Evolutionary conservation across 2,797 vertebrate genomes (phyloP).

Genomic region (Pantherophis alleghaniensis): DNA sequence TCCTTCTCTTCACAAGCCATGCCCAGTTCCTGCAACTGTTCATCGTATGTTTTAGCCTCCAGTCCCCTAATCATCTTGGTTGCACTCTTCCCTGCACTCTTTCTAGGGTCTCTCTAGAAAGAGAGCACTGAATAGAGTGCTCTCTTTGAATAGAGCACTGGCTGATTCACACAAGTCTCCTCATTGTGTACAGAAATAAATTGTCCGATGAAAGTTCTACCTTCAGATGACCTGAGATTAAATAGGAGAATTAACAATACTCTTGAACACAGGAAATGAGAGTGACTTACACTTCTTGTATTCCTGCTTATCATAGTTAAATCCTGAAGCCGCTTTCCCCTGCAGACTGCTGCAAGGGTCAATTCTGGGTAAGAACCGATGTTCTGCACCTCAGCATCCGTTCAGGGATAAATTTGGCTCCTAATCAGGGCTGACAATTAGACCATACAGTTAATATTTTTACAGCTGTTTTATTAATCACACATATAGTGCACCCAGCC

Average conservation of each 20-base stretch:
- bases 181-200: not conserved
- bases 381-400: conserved; percentile 65
- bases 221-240: not conserved
- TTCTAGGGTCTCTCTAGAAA: not conserved
- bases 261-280: not conserved
- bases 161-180: not conserved
- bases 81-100: not conserved
- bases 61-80: not conserved
- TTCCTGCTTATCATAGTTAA: not conserved
- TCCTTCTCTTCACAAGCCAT: too few relatives aligned
- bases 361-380: conserved; percentile 62
- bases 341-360: conserved; percentile 58
- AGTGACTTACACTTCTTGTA: not conserved
- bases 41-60: too few relatives aligned
- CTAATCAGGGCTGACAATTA: conserved; percentile 74
- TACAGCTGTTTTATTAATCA: conserved; percentile 85
- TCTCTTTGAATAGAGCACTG: not conserved
- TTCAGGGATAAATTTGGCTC: conserved; percentile 67
- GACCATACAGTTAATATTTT: conserved; percentile 77
- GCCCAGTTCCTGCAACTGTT: too few relatives aligned
- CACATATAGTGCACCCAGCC: conserved; percentile 72
- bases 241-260: not conserved
- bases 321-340: not conserved
- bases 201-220: not conserved
- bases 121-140: too few relatives aligned